Conservation (phyloP, 2,113 vertebrate species). For the Elephas maximus region DNA sequence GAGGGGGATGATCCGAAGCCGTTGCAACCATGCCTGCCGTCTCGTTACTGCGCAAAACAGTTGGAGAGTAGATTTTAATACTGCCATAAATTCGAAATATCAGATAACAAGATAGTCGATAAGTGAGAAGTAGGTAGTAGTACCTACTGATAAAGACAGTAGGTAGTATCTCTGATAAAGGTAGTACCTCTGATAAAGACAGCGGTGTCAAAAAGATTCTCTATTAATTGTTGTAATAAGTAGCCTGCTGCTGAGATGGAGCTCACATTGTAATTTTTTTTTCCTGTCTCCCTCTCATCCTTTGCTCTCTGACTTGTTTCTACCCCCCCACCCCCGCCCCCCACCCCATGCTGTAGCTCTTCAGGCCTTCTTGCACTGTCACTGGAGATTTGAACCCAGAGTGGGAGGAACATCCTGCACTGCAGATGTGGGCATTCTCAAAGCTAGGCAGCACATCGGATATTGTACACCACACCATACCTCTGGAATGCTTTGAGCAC, state of each 20-base stretch:
- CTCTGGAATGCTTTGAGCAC: slow-evolving; percentile 19
- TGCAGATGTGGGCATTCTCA: background rate
- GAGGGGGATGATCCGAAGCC: too few species aligned
- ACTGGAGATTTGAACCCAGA: background rate
- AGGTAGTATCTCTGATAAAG: too few species aligned
- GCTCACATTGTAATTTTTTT: background rate
- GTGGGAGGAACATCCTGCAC: background rate
- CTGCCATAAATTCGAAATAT: too few species aligned
- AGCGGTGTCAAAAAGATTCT: background rate
- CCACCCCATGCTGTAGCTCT: background rate
- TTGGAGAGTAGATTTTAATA: too few species aligned
- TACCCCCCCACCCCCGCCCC: too few species aligned
- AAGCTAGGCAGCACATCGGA: background rate
- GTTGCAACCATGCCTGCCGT: too few species aligned
- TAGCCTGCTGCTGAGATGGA: background rate
- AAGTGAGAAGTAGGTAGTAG: too few species aligned
- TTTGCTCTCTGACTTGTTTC: background rate
- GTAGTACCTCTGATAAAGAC: too few species aligned
- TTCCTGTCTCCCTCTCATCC: background rate
- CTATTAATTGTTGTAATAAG: slow-evolving; percentile 24
- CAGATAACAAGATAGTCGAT: too few species aligned
- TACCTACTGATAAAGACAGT: too few species aligned
- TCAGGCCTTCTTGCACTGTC: background rate
- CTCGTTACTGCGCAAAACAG: too few species aligned
- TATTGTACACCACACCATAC: background rate